phyloP scores from a whole-genome alignment of 2,113 vertebrate species.

The Merops nubicus region DNA sequence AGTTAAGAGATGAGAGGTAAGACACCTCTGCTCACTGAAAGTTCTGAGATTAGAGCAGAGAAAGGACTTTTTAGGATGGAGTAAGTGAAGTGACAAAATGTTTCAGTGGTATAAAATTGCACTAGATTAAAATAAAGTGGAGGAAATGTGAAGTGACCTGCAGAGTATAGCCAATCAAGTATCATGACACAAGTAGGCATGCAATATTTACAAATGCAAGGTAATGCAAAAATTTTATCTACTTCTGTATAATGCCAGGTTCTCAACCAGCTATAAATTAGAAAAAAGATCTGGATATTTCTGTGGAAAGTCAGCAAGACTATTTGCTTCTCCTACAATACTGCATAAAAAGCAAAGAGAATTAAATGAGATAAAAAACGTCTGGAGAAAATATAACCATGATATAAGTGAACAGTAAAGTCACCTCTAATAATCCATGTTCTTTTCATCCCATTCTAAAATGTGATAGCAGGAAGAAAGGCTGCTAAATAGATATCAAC shows the following conservation, averaged over 20 bases:
- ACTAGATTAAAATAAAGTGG: neutral
- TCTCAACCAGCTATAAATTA: neutral
- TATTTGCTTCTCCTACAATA: neutral
- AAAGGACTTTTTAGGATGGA: neutral
- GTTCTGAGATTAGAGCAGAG: neutral
- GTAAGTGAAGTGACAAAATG: neutral
- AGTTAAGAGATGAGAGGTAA: neutral
- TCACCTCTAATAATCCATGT: neutral
- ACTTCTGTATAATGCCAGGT: accelerated
- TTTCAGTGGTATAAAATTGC: neutral
- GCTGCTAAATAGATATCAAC: neutral
- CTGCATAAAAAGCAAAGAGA: neutral
- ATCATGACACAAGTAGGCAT: neutral
- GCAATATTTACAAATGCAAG: neutral
- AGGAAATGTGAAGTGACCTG: neutral
- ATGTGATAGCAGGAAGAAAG: neutral
- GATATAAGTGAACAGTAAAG: neutral
- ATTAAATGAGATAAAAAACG: neutral
- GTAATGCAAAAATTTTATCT: neutral
- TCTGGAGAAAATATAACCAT: neutral
- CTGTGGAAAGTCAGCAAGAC: neutral
- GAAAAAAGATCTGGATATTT: neutral
- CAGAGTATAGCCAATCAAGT: neutral
- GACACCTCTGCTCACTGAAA: neutral
- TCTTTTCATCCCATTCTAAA: neutral